A percentile compares a stretch with the other conserved stretches of the same genome.
These are phyloP conservation scores for Podarcis muralis DNA, from an alignment of 2,113 vertebrate genomes.

Conservation along the genomic window DNA sequence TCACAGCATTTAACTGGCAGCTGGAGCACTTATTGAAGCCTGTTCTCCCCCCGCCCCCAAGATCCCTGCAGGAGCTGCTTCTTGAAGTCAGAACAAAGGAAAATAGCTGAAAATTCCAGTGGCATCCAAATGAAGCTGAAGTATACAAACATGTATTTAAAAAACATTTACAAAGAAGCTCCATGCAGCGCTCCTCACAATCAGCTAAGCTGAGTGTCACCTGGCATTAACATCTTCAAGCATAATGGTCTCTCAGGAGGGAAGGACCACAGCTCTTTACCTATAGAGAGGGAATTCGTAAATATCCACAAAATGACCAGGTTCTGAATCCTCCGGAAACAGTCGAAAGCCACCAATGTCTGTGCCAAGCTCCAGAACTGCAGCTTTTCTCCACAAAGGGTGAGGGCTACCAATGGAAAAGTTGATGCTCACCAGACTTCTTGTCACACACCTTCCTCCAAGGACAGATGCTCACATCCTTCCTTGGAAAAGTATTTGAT, in stretches of 20 bases:
- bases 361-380: background rate
- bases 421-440: background rate
- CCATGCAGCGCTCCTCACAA: background rate
- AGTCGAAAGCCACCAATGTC: background rate
- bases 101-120: constrained; percentile 39
- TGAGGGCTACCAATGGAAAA: background rate
- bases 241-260: background rate
- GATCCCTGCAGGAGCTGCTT: constrained; percentile 49
- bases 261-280: background rate
- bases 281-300: too few species aligned
- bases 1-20: constrained; percentile 63
- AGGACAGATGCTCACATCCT: background rate
- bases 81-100: constrained; percentile 51
- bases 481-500: background rate
- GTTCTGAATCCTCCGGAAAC: background rate
- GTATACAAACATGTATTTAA: constrained; percentile 35
- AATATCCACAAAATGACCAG: background rate
- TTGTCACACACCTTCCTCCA: background rate
- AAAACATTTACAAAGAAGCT: background rate
- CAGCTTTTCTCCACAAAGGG: background rate
- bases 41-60: constrained; percentile 31
- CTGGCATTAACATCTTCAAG: background rate
- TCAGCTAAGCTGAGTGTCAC: background rate
- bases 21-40: constrained; percentile 54
- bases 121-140: constrained; percentile 36